phyloP scores from a whole-genome alignment of 2,113 vertebrate species.

The Edolisoma coerulescens region DNA sequence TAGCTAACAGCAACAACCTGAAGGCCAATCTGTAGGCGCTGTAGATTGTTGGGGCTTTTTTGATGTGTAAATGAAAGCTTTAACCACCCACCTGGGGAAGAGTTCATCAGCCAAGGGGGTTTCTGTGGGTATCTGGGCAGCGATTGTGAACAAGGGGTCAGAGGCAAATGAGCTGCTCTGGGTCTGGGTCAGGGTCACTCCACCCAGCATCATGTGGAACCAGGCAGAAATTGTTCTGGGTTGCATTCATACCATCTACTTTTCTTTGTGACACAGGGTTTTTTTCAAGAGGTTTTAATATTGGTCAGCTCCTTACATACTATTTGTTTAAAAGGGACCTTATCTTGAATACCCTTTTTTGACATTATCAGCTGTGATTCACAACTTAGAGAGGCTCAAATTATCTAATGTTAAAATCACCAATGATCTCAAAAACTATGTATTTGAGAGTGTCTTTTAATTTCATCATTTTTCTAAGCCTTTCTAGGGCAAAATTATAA shows the following conservation, averaged over 20 bases:
- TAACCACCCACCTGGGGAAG: background rate
- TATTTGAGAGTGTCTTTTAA: background rate
- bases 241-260: background rate
- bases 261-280: background rate
- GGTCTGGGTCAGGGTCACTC: background rate
- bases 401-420: background rate
- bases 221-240: background rate
- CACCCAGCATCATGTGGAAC: background rate
- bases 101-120: background rate
- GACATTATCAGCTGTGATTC: background rate
- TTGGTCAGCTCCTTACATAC: background rate
- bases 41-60: background rate
- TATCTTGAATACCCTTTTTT: background rate
- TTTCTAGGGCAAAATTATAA: background rate
- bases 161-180: background rate
- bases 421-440: background rate
- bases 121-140: background rate
- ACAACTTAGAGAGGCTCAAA: background rate
- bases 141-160: background rate
- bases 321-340: background rate
- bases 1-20: background rate
- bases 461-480: background rate
- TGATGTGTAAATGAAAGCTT: background rate
- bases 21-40: background rate
- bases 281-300: background rate